A percentile compares a stretch with the other conserved stretches of the same genome.
Conservation (phyloP, 2,888 invertebrate genomes). For the Halictus ligatus region DNA sequence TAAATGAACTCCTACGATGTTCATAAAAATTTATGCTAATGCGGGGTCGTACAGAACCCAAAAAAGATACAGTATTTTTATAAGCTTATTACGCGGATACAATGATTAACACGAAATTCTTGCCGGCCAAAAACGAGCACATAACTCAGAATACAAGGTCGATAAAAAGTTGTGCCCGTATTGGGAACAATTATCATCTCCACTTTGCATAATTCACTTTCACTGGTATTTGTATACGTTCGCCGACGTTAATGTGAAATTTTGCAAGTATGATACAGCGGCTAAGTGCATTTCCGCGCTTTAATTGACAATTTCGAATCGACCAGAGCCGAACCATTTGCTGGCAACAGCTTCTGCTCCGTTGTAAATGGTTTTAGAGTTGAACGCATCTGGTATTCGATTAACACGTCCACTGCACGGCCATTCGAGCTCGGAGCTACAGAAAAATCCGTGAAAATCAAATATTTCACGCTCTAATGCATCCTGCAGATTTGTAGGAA, state of each 20-base stretch:
- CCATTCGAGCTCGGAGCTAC: background rate
- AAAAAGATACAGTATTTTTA: too few relatives aligned
- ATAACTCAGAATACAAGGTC: too few relatives aligned
- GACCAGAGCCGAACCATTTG: background rate
- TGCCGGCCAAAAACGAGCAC: too few relatives aligned
- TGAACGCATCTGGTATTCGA: background rate
- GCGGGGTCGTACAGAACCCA: too few relatives aligned
- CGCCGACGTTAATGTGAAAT: background rate
- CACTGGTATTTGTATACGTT: too few relatives aligned
- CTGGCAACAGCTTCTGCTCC: background rate
- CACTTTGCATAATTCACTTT: too few relatives aligned
- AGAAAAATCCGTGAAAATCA: background rate
- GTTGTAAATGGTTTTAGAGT: background rate
- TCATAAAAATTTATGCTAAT: too few relatives aligned
- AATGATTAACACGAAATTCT: too few relatives aligned
- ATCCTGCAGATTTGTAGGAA: slow-evolving; percentile 2
- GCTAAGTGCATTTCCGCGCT: background rate
- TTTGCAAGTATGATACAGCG: background rate
- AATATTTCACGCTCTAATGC: slow-evolving; percentile 7
- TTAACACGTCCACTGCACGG: background rate
- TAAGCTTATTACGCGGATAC: too few relatives aligned
- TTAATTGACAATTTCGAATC: background rate
- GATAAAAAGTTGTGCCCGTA: too few relatives aligned
- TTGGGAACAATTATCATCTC: too few relatives aligned
- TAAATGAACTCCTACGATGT: too few relatives aligned